Evolutionary conservation across 2,888 invertebrate genomes (phyloP), one percentile per base, ranked within the genome.

Genomic region (Siphlonurus alternatus): DNA sequence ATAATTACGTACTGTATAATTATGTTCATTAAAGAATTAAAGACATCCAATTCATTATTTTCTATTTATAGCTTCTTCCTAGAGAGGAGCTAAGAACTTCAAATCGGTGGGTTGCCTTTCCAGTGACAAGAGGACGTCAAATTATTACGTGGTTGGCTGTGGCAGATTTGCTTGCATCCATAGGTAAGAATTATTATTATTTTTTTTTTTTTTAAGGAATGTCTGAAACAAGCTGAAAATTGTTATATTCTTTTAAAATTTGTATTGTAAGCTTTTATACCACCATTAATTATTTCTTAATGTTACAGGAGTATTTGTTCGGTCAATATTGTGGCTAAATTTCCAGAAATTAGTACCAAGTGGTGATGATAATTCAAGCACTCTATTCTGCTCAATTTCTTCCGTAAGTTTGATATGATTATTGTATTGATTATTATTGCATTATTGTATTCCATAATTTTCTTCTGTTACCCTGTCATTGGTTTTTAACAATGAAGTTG

Each of bases 111-210:
- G 77, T 81, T 63, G 80, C 80, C 25, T 79, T 80, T 67, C 80
- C 82, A 53, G 79, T 83, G n/a, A 79, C 79, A 19, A 78, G 87
- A 69, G 86, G 88, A 25, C 78, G 86, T 67, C 80, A 80, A 69
- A 88, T 89, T 66, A 86, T 89, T 66, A 78, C 86, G 63, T 89
- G 89, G 87, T 77, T 91, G 64, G 89, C 89, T 3, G 76, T 87
- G 60, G 87, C 89, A 53, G 90, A 91, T 77, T 79, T 90, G 38
- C 74, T 89, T 67, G 90, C 89, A 64, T 84, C 89, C 59, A 73
- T 86, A 72, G 89, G 89, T 88, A 78, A 76, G n/a, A n/a, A n/a
- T n/a, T n/a, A n/a, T 65, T 67, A 65, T 63, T 68, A 64, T 66
- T 63, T 53, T 66, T 10, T 61, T 20, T 53, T 56, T 22, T 15